Evolutionary conservation across 2,113 vertebrate species (phyloP).

Genomic region (Ammospiza caudacuta): DNA sequence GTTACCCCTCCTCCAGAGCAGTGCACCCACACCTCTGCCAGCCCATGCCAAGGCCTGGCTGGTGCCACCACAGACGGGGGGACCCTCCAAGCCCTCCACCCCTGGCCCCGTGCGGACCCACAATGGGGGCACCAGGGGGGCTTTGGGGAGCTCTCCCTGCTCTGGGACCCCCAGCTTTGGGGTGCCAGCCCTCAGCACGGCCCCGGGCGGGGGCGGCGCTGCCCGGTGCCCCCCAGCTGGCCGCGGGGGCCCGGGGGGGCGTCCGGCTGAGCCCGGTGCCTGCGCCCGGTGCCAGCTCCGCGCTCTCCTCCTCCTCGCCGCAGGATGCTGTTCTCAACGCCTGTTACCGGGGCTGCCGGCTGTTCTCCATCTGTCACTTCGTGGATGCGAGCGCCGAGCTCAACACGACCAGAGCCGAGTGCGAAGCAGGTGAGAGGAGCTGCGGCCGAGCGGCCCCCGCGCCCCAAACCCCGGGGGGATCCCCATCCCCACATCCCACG

Average conservation of each 20-base stretch:
- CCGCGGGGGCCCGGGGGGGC: neutral
- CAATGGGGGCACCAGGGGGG: fast-evolving
- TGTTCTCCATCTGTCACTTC: slow-evolving; percentile 97
- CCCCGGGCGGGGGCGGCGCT: fast-evolving
- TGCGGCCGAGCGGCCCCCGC: fast-evolving
- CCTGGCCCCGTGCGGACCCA: fast-evolving
- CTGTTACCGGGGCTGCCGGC: slow-evolving; percentile 94
- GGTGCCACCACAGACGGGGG: neutral
- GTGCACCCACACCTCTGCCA: neutral
- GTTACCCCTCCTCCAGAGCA: too few relatives aligned
- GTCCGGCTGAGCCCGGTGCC: neutral
- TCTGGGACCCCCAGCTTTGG: fast-evolving
- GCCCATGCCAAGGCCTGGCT: fast-evolving
- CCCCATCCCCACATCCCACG: fast-evolving
- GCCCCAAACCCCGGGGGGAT: neutral
- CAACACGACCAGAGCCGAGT: slow-evolving; percentile 90
- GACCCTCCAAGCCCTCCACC: fast-evolving
- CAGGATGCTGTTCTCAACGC: slow-evolving; percentile 90
- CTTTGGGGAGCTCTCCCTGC: neutral
- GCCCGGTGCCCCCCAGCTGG: neutral
- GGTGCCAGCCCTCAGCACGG: neutral
- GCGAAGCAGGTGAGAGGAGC: slow-evolving; percentile 86
- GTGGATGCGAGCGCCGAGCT: slow-evolving; percentile 89
- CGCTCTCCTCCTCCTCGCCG: slow-evolving; percentile 3
- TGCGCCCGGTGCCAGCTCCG: neutral